Evolutionary conservation across 2,888 invertebrate species (phyloP), one percentile per base, ranked within the genome.

Genomic region (Hesperia comma): DNA sequence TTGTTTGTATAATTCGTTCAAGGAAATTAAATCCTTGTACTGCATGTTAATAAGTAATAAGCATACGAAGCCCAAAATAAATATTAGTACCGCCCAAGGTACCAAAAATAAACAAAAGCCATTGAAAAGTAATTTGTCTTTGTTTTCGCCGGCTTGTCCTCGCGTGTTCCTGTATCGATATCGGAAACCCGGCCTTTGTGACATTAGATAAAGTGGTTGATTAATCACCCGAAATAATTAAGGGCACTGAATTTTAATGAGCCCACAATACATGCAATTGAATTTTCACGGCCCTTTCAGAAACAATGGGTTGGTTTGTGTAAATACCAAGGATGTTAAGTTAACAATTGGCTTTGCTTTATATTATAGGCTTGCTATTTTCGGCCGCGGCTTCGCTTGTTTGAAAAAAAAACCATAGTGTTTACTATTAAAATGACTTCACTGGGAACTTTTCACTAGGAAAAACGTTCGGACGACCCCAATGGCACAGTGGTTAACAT

Each of bases 161-260:
- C 60, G 64, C 64, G 64, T 66, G 64, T 54, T 14, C 51, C 14
- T 8, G 64, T 66, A 66, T 66, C 64, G 60, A 60, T 64, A 32
- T 60, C 26, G 53, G 60, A 14, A 60, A 19, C 64, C 26, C 21
- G 21, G 33, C 21, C 15, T 71, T 69, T 72, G 73, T 75, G 75
- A 72, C 76, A 71, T 71, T 71, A 75, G 78, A 77, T 79, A 77
- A 75, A 75, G 67, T 63, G 69, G 67, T 74, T 72, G 74, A 75
- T 74, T 73, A 74, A 75, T 72, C 64, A 66, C 64, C 60, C 58
- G 43, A 60, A 66, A 66, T 66, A 66, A 66, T 66, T 66, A 60
- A 66, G 64, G 57, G 58, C 64, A 66, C 41, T 15, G 64, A 58
- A 60, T 66, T 66, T 54, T 66, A 66, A 58, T 60, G 60, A 46